These are phyloP conservation scores for Neogale vison DNA, from an alignment of 2,113 vertebrate genomes.

Conservation along the genomic window DNA sequence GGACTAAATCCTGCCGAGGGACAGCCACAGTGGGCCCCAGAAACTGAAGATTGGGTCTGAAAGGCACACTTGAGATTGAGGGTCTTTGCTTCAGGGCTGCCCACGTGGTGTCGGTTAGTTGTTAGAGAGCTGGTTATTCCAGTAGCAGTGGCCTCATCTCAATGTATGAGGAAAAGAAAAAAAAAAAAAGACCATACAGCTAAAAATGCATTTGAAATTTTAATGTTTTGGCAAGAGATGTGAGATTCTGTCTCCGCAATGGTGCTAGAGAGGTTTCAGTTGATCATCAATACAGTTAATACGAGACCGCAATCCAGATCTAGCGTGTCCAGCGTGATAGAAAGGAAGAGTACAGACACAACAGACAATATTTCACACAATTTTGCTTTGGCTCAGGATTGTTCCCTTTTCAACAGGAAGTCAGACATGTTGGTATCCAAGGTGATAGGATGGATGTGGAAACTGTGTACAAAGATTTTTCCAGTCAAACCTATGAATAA, in stretches of 20 bases:
- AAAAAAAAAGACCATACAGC: background rate
- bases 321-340: background rate
- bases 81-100: background rate
- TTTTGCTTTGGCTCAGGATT: background rate
- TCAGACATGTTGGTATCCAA: background rate
- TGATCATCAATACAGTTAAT: background rate
- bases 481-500: background rate
- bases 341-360: background rate
- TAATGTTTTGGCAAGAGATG: slow-evolving; percentile 1
- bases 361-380: background rate
- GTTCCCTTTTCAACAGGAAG: background rate
- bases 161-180: background rate
- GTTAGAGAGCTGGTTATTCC: background rate
- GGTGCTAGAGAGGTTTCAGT: background rate
- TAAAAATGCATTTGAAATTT: slow-evolving; percentile 18
- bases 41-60: background rate
- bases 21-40: background rate
- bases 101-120: background rate
- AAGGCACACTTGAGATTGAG: background rate
- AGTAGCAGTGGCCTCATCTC: background rate
- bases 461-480: background rate
- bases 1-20: background rate
- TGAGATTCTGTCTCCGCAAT: background rate
- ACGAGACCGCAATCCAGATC: background rate
- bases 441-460: background rate